Base-by-base conservation (phyloP, 2,113 vertebrate species). In the Pachyramphus minor region DNA sequence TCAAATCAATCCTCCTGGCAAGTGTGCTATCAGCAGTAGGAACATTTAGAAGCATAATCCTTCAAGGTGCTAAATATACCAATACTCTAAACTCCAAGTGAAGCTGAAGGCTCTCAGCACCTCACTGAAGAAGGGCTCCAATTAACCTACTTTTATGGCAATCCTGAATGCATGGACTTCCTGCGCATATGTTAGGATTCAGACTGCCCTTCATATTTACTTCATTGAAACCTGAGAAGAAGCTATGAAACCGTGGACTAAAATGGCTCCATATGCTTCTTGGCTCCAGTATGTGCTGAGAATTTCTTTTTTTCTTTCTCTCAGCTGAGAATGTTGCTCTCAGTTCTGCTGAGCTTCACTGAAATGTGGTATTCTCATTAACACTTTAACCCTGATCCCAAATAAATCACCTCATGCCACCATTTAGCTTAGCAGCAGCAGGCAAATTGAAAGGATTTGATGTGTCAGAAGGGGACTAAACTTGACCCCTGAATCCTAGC, bases 101-200 rank as follows among this genome's bases (percentile, higher is more conserved):
- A 66, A 93, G 73, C 62, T 79, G 91, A 94, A 88, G 90, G 86
- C 84, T 87, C 84, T 96, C 96, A 96, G 88, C 92, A 90, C 93
- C 69, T 96, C 28, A 0, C 75, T 86, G 79, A 44, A 90, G 81
- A 89, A 79, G 75, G 90, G 56, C 62, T 89, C 77, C 85, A 94
- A 91, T 90, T 84, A 88, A 55, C 58, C 87, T 62, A 0, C 44
- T 92, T 90, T 73, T 90, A 25, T 67, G 86, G 68, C 59, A 87
- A 91, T 62, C 53, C 55, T 77, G 59, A 59, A 89, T 37, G 58
- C 73, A 14, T 24, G 25, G 39, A 71, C 60, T 75, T 95, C 91
- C 93, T 95, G 87, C 42, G 30, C 33, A 8, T 56, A 19, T 75
- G 83, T 75, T 62, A 71, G 77, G 66, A 74, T 80, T 87, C 78